phyloP scores from a whole-genome alignment of 2,113 vertebrate genomes.

The Dicaeum eximium region DNA sequence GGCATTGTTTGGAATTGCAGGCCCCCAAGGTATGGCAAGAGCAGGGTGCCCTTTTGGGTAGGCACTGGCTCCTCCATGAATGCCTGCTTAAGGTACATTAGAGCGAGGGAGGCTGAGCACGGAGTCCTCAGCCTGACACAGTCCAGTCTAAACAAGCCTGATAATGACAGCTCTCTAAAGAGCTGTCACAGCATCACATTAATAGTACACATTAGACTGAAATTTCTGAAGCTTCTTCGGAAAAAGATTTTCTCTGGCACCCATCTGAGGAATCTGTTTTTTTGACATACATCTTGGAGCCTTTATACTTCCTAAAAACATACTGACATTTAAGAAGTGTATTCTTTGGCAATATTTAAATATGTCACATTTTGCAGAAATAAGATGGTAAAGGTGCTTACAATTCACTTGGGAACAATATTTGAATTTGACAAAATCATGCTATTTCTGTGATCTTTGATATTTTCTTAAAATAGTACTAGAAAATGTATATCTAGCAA shows the following conservation, averaged over 20 bases:
- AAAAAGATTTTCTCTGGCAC: background rate
- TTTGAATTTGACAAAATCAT: conserved; percentile 17
- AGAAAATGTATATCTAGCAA: background rate
- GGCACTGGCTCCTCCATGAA: background rate
- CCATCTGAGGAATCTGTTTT: background rate
- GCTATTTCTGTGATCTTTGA: conserved; percentile 30
- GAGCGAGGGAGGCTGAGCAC: background rate
- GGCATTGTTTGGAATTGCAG: background rate
- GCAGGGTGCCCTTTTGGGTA: background rate
- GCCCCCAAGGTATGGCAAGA: background rate
- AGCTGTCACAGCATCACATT: background rate
- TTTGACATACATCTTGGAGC: background rate
- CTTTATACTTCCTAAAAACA: conserved; percentile 19
- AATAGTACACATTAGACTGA: background rate
- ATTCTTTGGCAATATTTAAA: conserved; percentile 17
- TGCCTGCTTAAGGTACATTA: background rate
- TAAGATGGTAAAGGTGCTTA: conserved; percentile 1
- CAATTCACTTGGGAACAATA: conserved; percentile 29
- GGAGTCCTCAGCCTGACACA: background rate
- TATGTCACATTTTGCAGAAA: background rate
- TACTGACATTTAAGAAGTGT: conserved; percentile 35
- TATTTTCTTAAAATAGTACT: conserved; percentile 44
- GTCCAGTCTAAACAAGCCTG: background rate
- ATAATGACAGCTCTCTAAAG: background rate
- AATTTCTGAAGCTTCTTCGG: background rate